A percentile compares a stretch with the other conserved stretches of the same genome.
These are phyloP conservation scores for Eolophus roseicapilla DNA, from an alignment of 2,113 vertebrate genomes.

Conservation along the genomic window DNA sequence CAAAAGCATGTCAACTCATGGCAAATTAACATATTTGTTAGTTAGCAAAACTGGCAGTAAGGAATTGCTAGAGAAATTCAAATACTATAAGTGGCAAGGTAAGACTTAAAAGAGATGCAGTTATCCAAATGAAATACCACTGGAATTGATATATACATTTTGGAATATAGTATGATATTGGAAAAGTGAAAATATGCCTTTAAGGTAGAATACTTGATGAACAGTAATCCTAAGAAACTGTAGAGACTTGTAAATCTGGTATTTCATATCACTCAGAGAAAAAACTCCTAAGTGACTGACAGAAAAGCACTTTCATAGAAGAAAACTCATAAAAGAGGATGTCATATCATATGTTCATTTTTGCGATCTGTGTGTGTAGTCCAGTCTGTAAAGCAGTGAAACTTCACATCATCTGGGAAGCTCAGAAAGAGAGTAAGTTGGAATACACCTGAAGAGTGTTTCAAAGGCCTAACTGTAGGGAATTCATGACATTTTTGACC, in stretches of 20 bases:
- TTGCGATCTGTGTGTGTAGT: neutral
- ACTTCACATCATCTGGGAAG: neutral
- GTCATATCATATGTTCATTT: neutral
- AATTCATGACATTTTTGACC: neutral
- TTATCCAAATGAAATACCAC: neutral
- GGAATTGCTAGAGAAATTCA: slow-evolving; percentile 5
- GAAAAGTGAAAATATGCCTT: neutral
- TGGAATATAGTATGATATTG: neutral
- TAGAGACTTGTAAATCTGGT: neutral
- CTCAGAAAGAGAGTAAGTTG: neutral
- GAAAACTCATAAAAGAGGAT: neutral
- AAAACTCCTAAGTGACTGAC: neutral
- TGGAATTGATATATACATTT: neutral
- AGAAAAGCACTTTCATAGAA: neutral
- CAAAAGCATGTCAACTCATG: neutral
- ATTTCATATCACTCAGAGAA: neutral
- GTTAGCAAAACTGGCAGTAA: neutral
- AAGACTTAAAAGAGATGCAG: neutral
- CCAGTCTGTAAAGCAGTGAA: neutral
- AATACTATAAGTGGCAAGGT: neutral
- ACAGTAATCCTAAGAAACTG: neutral
- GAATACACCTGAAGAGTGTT: neutral
- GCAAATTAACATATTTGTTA: neutral
- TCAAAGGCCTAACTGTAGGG: neutral
- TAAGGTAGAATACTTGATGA: neutral